A percentile compares a stretch with the other conserved stretches of the same genome.
Evolutionary conservation across 2,113 vertebrate genomes (phyloP).

Genomic region (Hyperopisus bebe): DNA sequence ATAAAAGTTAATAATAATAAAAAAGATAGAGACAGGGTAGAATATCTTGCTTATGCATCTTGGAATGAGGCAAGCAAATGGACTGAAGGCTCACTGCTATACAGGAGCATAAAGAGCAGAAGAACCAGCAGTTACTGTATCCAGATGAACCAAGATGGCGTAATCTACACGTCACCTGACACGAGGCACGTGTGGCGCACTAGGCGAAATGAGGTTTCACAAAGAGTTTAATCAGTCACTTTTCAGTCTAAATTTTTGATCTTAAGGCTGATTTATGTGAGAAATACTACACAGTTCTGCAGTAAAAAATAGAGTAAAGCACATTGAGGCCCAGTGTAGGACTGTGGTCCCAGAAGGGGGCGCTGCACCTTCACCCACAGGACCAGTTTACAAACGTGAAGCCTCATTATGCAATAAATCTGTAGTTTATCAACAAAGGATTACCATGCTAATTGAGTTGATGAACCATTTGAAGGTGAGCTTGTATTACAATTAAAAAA

Average conservation of each 20-base stretch:
- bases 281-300: neutral
- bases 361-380: neutral
- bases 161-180: neutral
- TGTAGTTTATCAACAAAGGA: neutral
- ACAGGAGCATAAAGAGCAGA: neutral
- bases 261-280: neutral
- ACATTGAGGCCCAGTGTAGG: neutral
- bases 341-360: neutral
- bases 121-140: neutral
- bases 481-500: neutral
- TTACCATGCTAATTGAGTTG: neutral
- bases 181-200: neutral
- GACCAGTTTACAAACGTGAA: neutral
- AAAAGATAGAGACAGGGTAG: neutral
- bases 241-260: neutral
- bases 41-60: neutral
- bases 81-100: neutral
- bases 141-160: neutral
- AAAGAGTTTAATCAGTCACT: neutral
- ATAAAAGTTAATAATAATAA: neutral
- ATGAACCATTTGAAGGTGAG: constrained; percentile 5
- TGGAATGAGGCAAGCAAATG: neutral
- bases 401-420: neutral
- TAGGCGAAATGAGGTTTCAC: neutral
- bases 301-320: neutral